phyloP scores from a whole-genome alignment of 2,797 vertebrate genomes.

The Eospalax fontanierii region DNA sequence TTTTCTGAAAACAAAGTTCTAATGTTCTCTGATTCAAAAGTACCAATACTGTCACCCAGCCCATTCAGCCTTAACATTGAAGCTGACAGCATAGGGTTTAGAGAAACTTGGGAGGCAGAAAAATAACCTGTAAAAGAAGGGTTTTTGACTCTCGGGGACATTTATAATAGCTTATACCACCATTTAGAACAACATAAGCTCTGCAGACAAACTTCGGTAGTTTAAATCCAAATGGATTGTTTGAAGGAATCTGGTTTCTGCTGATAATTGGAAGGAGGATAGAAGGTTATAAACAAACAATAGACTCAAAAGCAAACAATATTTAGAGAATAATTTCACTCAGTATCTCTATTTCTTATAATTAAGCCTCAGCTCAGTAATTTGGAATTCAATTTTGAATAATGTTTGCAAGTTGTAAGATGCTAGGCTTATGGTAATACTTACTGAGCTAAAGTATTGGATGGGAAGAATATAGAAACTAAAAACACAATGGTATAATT shows the following conservation, averaged over 20 bases:
- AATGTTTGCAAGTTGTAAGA: slow-evolving; percentile 69
- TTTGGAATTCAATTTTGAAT: slow-evolving; percentile 77
- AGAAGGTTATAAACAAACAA: slow-evolving; percentile 77
- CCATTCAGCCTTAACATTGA: background rate
- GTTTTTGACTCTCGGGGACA: background rate
- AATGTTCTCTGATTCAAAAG: slow-evolving; percentile 19
- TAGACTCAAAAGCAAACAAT: slow-evolving; percentile 62
- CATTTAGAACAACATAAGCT: slow-evolving; percentile 20
- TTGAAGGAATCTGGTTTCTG: slow-evolving; percentile 78
- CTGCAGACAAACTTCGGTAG: slow-evolving; percentile 36
- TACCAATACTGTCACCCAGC: background rate
- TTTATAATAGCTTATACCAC: background rate
- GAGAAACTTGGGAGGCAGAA: background rate
- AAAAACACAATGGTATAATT: background rate
- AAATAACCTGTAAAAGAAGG: slow-evolving; percentile 44
- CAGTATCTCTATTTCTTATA: slow-evolving; percentile 76
- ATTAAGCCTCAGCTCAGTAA: slow-evolving; percentile 77
- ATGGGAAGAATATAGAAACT: slow-evolving; percentile 8
- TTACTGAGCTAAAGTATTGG: background rate
- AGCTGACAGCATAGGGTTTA: background rate
- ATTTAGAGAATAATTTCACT: slow-evolving; percentile 73
- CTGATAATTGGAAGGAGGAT: slow-evolving; percentile 81
- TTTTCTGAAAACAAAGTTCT: slow-evolving; percentile 9
- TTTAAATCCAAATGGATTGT: slow-evolving; percentile 75
- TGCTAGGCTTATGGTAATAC: background rate